Evolutionary conservation across 1,140 invertebrate genomes (phyloP).

Genomic region (Megalonaias nervosa): DNA sequence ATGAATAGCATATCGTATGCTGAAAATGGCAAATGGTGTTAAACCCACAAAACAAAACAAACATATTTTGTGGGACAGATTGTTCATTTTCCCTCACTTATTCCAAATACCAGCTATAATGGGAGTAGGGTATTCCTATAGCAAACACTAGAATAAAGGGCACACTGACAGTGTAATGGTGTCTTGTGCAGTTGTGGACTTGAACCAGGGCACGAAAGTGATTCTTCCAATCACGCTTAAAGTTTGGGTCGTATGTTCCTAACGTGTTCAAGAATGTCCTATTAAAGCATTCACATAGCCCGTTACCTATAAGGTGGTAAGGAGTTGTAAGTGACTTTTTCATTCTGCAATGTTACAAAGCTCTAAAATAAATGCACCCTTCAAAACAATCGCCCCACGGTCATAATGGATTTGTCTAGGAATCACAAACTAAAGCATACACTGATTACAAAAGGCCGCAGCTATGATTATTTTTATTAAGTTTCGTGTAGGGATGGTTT

Average conservation of each 20-base stretch:
- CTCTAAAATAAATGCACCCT: conserved; percentile 23
- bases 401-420: conserved; percentile 21
- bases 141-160: conserved; percentile 20
- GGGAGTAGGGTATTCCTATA: background rate
- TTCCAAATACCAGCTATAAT: conserved; percentile 11
- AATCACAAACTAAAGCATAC: conserved; percentile 20
- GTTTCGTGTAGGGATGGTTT: conserved; percentile 32
- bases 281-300: conserved; percentile 5
- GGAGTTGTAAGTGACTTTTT: background rate
- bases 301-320: conserved; percentile 10
- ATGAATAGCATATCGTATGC: too few relatives aligned
- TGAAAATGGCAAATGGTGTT: too few relatives aligned
- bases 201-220: conserved; percentile 11
- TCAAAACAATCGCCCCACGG: conserved; percentile 30
- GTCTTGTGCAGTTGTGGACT: conserved; percentile 13
- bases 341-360: conserved; percentile 12
- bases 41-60: too few relatives aligned
- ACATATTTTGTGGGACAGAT: too few relatives aligned
- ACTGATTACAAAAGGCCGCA: conserved; percentile 25
- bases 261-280: conserved; percentile 8
- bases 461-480: conserved; percentile 31
- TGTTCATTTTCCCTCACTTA: background rate
- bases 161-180: conserved; percentile 11
- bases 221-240: conserved; percentile 19
- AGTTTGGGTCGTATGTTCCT: conserved; percentile 1